These are phyloP conservation scores for Glossosoma conforme DNA, from an alignment of 1,140 invertebrate species.

Conservation along the genomic window DNA sequence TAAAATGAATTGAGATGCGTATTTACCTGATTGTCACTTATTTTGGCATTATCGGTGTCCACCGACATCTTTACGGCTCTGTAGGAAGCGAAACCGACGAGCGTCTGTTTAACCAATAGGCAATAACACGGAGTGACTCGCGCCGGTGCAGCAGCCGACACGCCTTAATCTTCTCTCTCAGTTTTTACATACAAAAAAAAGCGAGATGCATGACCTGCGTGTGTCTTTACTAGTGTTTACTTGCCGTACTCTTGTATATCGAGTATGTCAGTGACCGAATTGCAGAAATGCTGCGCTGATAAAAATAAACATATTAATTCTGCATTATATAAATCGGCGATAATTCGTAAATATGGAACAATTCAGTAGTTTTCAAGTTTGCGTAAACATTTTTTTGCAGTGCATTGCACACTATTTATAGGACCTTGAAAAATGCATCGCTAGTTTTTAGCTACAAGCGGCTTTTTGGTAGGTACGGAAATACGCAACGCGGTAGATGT, in stretches of 20 bases:
- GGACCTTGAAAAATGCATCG: no score
- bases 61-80: constrained; percentile 53
- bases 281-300: constrained; percentile 23
- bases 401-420: no score
- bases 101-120: constrained; percentile 24
- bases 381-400: no score
- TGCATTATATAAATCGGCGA: constrained; percentile 23
- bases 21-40: constrained; percentile 54
- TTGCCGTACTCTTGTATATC: background rate
- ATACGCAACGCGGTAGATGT: no score
- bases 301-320: constrained; percentile 23
- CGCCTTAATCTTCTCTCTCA: background rate
- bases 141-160: background rate
- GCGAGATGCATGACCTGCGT: background rate
- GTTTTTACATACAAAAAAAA: background rate
- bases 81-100: constrained; percentile 52
- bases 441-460: no score
- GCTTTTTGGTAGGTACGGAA: no score
- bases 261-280: constrained; percentile 24
- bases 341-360: no score
- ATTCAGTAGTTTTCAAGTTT: no score
- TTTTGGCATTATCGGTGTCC: constrained; percentile 54
- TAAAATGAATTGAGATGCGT: no score
- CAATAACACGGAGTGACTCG: constrained; percentile 9
- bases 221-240: background rate